Base-by-base conservation (phyloP, 2,113 vertebrate species). In the Panthera leo region DNA sequence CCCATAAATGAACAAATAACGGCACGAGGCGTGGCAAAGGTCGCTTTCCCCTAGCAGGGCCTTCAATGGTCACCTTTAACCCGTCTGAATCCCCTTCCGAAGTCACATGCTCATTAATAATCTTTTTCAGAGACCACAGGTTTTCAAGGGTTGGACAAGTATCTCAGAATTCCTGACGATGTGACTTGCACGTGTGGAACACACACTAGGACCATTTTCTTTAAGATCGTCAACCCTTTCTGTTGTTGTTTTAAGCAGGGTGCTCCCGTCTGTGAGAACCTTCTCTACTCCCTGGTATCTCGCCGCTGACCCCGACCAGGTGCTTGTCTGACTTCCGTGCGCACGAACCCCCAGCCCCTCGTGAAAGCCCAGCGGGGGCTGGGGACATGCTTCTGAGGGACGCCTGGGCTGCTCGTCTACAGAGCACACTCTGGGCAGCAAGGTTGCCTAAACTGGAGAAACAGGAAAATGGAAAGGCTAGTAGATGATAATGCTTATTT, bases 1-100 rank as follows among this genome's bases (percentile, higher is more conserved):
- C 19, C 3, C 51, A 2, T 2, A 11, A n/a, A 1, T 29, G 18
- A 42, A 45, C 36, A 13, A 31, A 71, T 29, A 67, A 73, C 63
- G 3, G 3, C 19, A 67, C 0, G 1, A 36, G 0, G 4, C 11
- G 21, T 8, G 29, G 29, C 48, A 84, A 70, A 58, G 7, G 27
- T 8, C 45, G 5, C 5, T 51, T 58, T 45, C 23, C 39, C 61
- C 75, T 65, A 1, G 16, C 42, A 12, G 34, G 27, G 51, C 15
- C 9, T 83, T 18, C 13, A 16, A 15, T 18, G 1, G 68, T 27
- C 39, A 76, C 2, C 51, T 55, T 25, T 23, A 14, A 67, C 14
- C 42, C 51, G 29, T 0, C 7, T 87, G 23, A 21, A 55, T 18
- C 58, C 27, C 86, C 65, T 34, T 90, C 55, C 55, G 65, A 25